Evolutionary conservation across 2,797 vertebrate species (phyloP).

Genomic region (Poeciliopsis infans): DNA sequence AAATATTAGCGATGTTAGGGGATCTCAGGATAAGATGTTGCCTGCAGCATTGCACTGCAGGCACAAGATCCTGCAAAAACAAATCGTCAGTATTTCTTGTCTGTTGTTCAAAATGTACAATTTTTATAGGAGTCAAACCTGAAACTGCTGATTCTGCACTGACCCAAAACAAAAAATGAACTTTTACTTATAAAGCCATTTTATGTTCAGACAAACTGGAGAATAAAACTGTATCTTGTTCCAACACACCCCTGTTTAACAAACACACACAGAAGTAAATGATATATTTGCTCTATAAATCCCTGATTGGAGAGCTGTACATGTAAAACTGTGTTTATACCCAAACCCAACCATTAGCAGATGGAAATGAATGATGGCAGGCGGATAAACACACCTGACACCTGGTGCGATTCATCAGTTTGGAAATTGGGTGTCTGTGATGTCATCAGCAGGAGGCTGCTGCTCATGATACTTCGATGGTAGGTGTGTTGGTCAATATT

Average conservation of each 20-base stretch:
- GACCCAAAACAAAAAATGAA: background rate
- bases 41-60: too few relatives aligned
- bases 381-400: constrained; percentile 41
- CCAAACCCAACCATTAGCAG: constrained; percentile 28
- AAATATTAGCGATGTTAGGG: background rate
- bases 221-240: background rate
- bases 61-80: background rate
- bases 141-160: background rate
- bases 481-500: constrained; percentile 63
- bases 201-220: background rate
- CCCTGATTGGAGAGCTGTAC: constrained; percentile 2
- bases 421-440: constrained; percentile 57
- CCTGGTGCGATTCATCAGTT: constrained; percentile 63
- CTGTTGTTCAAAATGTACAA: background rate
- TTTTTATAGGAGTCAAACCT: background rate
- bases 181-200: background rate
- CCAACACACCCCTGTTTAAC: background rate
- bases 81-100: background rate
- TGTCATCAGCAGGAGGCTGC: constrained; percentile 55
- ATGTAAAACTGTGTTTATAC: constrained; percentile 9
- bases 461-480: constrained; percentile 46
- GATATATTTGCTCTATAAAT: background rate
- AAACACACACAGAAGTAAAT: background rate
- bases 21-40: background rate
- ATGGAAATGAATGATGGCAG: constrained; percentile 49